A percentile compares a stretch with the other conserved stretches of the same genome.
These are phyloP conservation scores for Muraenolepis orangiensis DNA, from an alignment of 2,797 vertebrate species.

Conservation along the genomic window DNA sequence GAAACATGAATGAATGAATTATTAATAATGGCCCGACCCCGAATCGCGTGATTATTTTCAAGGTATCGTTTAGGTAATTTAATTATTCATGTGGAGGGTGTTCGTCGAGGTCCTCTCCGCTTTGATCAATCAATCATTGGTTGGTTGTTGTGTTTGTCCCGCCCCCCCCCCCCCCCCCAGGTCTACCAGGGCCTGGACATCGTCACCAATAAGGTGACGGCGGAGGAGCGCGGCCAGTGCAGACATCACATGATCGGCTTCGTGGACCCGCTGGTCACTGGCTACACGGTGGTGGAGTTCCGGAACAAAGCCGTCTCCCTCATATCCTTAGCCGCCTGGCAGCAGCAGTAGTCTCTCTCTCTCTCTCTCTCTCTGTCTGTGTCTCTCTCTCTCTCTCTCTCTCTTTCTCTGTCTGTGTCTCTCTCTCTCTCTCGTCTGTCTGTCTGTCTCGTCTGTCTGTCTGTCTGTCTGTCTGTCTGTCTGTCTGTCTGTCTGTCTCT, in stretches of 20 bases:
- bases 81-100: neutral
- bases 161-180: constrained; percentile 56
- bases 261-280: constrained; percentile 88
- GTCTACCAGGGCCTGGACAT: constrained; percentile 94
- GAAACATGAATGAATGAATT: neutral
- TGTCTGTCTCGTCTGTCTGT: too few relatives aligned
- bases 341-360: too few relatives aligned
- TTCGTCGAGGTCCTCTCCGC: neutral
- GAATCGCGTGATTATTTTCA: neutral
- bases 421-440: too few relatives aligned
- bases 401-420: too few relatives aligned
- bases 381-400: too few relatives aligned
- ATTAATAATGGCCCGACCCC: neutral
- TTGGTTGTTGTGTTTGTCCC: neutral
- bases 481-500: too few relatives aligned
- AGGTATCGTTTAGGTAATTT: neutral
- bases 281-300: constrained; percentile 94
- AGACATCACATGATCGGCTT: constrained; percentile 96
- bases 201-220: constrained; percentile 92
- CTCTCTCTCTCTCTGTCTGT: too few relatives aligned
- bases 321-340: constrained; percentile 85
- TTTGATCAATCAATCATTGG: neutral
- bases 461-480: too few relatives aligned
- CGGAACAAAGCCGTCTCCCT: constrained; percentile 85
- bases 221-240: constrained; percentile 81